Evolutionary conservation across 1,140 invertebrate species (phyloP).

Genomic region (Planococcus citri): DNA sequence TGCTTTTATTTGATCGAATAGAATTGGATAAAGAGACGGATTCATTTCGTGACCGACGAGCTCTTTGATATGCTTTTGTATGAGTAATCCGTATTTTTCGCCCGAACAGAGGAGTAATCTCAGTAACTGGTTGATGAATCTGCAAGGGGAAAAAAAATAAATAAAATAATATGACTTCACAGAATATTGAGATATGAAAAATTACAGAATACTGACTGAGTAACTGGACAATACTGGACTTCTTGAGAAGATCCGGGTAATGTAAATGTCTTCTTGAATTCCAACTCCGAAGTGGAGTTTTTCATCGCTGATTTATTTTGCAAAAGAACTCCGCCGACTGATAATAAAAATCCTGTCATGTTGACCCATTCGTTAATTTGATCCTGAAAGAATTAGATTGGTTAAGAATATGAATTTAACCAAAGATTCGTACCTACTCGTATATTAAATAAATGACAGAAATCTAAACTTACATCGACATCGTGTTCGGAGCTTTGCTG

Average conservation of each 20-base stretch:
- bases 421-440: not conserved
- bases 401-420: no score
- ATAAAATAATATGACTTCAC: not conserved
- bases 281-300: conserved; percentile 30
- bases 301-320: conserved; percentile 54
- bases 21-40: conserved; percentile 83
- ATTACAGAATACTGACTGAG: conserved; percentile 61
- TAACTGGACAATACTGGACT: conserved; percentile 86
- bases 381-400: no score
- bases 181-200: conserved; percentile 1
- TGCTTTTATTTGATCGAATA: conserved; percentile 94
- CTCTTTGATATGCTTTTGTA: conserved; percentile 94
- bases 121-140: conserved; percentile 82
- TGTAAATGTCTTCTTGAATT: conserved; percentile 47
- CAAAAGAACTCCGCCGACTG: conserved; percentile 84
- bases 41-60: conserved; percentile 93
- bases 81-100: conserved; percentile 89
- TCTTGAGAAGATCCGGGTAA: conserved; percentile 55
- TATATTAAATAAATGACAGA: not conserved
- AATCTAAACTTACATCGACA: conserved; percentile 65
- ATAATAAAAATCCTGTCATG: conserved; percentile 93
- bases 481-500: conserved; percentile 95
- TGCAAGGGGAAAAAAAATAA: conserved; percentile 35
- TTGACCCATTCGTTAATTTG: conserved; percentile 98
- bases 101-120: conserved; percentile 82